Percentiles rank a stretch among this genome's conserved stretches.
phyloP scores from a whole-genome alignment of 1,140 invertebrate species.

The Zaprionus africanus region DNA sequence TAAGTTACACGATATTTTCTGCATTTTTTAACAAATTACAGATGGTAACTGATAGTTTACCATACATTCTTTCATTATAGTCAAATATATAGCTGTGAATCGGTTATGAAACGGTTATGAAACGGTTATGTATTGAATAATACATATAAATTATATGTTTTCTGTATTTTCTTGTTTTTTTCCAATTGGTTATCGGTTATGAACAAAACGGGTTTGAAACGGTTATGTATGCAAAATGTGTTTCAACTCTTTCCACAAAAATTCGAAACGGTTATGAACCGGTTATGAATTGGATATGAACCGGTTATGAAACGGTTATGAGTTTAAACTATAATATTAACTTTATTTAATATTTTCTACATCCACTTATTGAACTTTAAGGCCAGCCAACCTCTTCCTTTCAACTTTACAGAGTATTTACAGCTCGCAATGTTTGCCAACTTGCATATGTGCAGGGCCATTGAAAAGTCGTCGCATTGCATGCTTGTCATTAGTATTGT shows the following conservation, averaged over 20 bases:
- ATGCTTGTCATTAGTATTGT: constrained; percentile 49
- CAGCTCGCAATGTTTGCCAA: constrained; percentile 25
- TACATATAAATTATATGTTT: too few relatives aligned
- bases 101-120: neutral
- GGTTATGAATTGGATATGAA: neutral
- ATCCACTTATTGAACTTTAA: neutral
- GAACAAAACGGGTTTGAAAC: neutral
- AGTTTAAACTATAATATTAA: neutral
- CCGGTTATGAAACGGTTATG: neutral
- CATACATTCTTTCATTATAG: too few relatives aligned
- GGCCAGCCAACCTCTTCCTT: neutral
- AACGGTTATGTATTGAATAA: neutral
- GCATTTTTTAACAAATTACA: neutral
- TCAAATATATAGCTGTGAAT: too few relatives aligned
- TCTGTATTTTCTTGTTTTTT: too few relatives aligned
- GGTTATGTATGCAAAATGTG: neutral
- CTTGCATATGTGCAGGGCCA: constrained; percentile 21
- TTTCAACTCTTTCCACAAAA: neutral
- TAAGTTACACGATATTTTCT: neutral
- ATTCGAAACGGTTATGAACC: neutral
- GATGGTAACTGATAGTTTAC: too few relatives aligned
- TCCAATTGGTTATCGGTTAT: neutral
- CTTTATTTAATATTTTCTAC: neutral
- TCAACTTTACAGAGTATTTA: neutral
- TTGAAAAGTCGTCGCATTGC: constrained; percentile 41